Base-by-base conservation (phyloP, 2,888 invertebrate genomes). In the Drosophila meridiana region DNA sequence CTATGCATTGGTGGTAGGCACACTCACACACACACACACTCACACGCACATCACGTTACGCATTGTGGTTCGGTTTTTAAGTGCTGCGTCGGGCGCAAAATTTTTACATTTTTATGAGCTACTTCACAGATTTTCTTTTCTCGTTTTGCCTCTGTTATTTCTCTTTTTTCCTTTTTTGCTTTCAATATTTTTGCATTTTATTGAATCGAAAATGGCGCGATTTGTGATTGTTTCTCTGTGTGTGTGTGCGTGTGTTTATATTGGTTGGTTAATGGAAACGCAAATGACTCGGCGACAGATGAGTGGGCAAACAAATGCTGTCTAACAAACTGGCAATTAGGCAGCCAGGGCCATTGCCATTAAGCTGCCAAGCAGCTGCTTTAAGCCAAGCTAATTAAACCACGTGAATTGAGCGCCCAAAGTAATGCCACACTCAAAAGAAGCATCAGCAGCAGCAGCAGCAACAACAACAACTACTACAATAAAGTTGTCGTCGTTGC, bases 71-170 rank as follows among this genome's bases (percentile, higher is more conserved):
- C 73, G 87, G 66, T 64, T 87, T 85, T 87, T 89, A 85, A 89
- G 85, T 85, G 84, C 80, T 73, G 45, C 65, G 65, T 65, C 68
- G 81, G 48, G 64, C 64, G 66, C 47, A 76, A 57, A 70, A 82
- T 79, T 82, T 89, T 84, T 77, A 80, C 85, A 85, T 84, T 87
- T 85, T 89, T 87, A 84, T 85, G 87, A 84, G 87, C 59, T 76
- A 71, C 65, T 77, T 60, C 69, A 53, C 73, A 65, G 69, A 57
- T 69, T 68, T 80, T 47, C 69, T 48, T 42, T 59, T 63, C 58
- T 28, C 50, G 11, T 3, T 42, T 34, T 36, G 9, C 20, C 3
- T 20, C 50, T 40, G 26, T 43, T 60, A 20, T n/a, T 58, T 60
- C 71, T 50, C 20, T 20, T 20, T 20, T 8, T 64, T 40, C n/a